Base-by-base conservation (phyloP, 1,140 invertebrate species). In the Drosophila bocki region DNA sequence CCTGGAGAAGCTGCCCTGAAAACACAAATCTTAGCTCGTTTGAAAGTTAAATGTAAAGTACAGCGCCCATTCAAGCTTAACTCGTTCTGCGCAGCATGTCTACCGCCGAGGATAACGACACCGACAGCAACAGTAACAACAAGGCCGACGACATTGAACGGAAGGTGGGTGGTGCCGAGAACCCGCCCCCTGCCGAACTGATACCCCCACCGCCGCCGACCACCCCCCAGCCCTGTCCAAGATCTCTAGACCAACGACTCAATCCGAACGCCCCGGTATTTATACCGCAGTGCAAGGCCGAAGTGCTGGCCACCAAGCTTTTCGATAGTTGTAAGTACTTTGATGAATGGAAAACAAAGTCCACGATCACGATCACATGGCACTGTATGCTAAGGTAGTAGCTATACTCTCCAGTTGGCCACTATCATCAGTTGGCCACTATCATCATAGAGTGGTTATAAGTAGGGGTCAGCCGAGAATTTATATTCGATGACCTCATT, bases 201-300 rank as follows among this genome's bases (percentile, higher is more conserved):
- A 13, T 15, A 5, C 47, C 6, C 8, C 60, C 22, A 13, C 15
- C 15, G 32, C 39, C 47, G 2, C 39, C 19, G n/a, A 29, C 39
- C 39, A 33, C 9, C 29, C 1, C 19, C 2, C 45, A 33, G 11
- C 13, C 39, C 15, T 1, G 29, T 2, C 29, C 42, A 1, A 64
- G 51, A 48, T 53, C 59, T 4, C 13, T 69, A 26, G 82, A 76
- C 44, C 71, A 26, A 9, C 83, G 85, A 19, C 61, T 88, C 3
- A 88, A 88, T 57, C 85, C 85, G 0, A 47, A 90, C 48, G 85
- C 85, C 3, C 65, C 85, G 3, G 81, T 64, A 7, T 88, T 88
- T 68, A 75, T 88, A 33, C 85, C 85, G 3, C 35, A 79, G 7
- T 22, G 68, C 15, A 42, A 54, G 26, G 44, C 45, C 11, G 19